Evolutionary conservation across 2,888 invertebrate genomes (phyloP).

Genomic region (Diaphora mendica): DNA sequence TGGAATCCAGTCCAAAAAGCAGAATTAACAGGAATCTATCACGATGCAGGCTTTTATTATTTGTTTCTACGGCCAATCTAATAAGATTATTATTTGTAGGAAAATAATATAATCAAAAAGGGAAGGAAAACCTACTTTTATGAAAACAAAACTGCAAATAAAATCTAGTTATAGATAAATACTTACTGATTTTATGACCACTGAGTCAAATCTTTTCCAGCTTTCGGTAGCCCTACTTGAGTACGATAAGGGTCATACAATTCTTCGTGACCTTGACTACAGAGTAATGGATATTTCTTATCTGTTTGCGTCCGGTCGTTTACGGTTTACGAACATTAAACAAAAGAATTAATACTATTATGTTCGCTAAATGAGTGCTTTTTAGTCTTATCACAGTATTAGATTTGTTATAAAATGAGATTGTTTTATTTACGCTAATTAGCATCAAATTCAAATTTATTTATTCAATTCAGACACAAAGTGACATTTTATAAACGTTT

Average conservation of each 20-base stretch:
- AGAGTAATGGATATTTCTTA: not conserved
- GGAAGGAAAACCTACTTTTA: not conserved
- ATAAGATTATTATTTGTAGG: too few species aligned
- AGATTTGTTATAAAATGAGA: not conserved
- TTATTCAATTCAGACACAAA: too few species aligned
- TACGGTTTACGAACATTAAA: conserved; percentile 3
- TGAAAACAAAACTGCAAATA: not conserved
- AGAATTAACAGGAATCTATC: too few species aligned
- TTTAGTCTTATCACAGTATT: not conserved
- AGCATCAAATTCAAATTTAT: too few species aligned
- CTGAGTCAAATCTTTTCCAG: not conserved
- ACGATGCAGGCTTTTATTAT: too few species aligned
- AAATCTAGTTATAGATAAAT: not conserved
- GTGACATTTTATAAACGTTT: too few species aligned
- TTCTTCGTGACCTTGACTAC: not conserved
- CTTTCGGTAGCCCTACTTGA: not conserved
- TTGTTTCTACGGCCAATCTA: too few species aligned
- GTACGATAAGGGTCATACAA: not conserved
- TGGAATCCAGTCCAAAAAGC: too few species aligned
- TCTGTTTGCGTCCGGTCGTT: conserved; percentile 2
- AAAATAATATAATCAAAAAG: too few species aligned
- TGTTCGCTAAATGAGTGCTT: not conserved
- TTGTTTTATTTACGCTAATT: not conserved
- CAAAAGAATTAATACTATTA: conserved; percentile 2
- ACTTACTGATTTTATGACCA: not conserved